Evolutionary conservation across 2,797 vertebrate species (phyloP).

Genomic region (Tokudaia muenninki): DNA sequence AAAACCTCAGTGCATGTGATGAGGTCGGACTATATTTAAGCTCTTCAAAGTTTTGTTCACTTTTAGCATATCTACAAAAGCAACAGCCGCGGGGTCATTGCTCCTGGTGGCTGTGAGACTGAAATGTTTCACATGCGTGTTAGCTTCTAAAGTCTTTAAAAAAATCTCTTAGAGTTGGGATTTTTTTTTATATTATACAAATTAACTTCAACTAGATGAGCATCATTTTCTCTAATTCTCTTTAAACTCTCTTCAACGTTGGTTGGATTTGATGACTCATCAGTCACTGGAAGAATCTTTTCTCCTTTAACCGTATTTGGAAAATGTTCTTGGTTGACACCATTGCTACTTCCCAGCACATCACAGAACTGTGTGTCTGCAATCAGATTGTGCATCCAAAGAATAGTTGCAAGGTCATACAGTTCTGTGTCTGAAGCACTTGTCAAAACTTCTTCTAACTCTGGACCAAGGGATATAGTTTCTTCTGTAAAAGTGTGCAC

Average conservation of each 20-base stretch:
- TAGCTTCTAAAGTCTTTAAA: constrained; percentile 96
- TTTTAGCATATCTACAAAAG: constrained; percentile 95
- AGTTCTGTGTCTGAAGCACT: constrained; percentile 97
- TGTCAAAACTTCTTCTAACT: constrained; percentile 97
- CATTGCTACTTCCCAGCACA: constrained; percentile 88
- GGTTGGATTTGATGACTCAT: constrained; percentile 98
- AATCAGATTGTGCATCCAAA: constrained; percentile 97
- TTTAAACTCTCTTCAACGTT: constrained; percentile 97
- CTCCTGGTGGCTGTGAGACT: constrained; percentile 97
- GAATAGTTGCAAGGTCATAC: constrained; percentile 97
- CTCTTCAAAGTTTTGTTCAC: constrained; percentile 93
- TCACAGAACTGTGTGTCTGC: constrained; percentile 93
- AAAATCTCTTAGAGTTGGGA: constrained; percentile 97
- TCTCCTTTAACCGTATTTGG: constrained; percentile 96
- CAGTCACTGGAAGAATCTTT: constrained; percentile 95
- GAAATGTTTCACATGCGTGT: constrained; percentile 94
- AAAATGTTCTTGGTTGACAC: constrained; percentile 87
- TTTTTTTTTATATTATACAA: constrained; percentile 99
- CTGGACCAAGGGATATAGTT: constrained; percentile 95
- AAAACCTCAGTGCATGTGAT: constrained; percentile 94
- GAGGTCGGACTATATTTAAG: constrained; percentile 98
- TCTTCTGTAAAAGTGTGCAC: constrained; percentile 92
- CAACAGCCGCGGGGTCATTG: constrained; percentile 96
- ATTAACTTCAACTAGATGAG: constrained; percentile 95
- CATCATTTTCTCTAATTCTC: constrained; percentile 95